Base-by-base conservation (phyloP, 2,113 vertebrate genomes). In the Chloropsis cyanopogon region DNA sequence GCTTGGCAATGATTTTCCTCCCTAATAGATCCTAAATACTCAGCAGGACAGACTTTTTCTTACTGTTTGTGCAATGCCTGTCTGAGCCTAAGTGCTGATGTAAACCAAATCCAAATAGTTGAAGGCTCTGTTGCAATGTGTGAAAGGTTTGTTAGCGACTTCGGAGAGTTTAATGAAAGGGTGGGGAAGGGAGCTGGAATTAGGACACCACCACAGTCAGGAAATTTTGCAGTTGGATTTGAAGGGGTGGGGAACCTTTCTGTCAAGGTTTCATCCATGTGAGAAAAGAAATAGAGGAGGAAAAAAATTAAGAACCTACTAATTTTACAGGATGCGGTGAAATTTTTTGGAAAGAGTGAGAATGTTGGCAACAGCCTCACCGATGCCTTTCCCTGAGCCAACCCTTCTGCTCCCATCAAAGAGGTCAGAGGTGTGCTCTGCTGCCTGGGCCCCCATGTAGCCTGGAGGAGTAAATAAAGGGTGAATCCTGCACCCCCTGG, bases 61-160 rank as follows among this genome's bases (percentile, higher is more conserved):
- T 81, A 23, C 24, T 3, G 0, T 83, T 91, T 81, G 56, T 87
- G 50, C 66, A 80, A 29, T 69, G 52, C 57, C 64, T 72, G 37
- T 46, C 65, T 87, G 49, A 93, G 31, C 33, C 3, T 12, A 41
- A 72, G 41, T 37, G 53, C 78, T 88, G 85, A 57, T 80, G 35
- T 42, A 90, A 91, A 79, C 49, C 59, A 61, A 64, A 73, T 35
- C 63, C 63, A 80, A 47, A n/a, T 5, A 81, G 31, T 25, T 33
- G 46, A 82, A 85, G 37, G 46, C n/a, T 85, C 66, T 90, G 79
- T 82, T 87, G 90, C 75, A 93, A 82, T 5, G 39, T 18, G 31
- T 18, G 8, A 61, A 83, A 84, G 69, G 31, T 71, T 82, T 85
- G 65, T 65, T 68, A 72, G 57, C 0, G 0, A 50, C 37, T 68